phyloP scores from a whole-genome alignment of 1,140 invertebrate species.

The Calliopsis andreniformis region DNA sequence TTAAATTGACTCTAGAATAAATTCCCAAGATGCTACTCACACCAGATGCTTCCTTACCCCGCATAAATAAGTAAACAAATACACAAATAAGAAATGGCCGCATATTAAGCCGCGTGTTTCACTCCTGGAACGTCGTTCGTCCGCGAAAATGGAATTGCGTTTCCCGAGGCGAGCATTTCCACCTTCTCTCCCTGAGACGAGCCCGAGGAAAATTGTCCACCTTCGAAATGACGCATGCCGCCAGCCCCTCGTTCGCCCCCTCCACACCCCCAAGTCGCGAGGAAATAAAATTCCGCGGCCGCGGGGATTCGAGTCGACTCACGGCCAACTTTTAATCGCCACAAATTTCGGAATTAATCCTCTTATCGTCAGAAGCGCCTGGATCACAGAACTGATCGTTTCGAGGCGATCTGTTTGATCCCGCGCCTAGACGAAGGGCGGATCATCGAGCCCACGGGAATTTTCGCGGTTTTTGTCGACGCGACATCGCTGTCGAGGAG shows the following conservation, averaged over 20 bases:
- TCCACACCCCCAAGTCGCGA: neutral
- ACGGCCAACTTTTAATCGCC: neutral
- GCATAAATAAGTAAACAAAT: too few species aligned
- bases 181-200: neutral
- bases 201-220: constrained; percentile 31
- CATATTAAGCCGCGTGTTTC: constrained; percentile 28
- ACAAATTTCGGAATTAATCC: neutral
- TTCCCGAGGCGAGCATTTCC: constrained; percentile 2
- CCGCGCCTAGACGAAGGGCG: neutral
- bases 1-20: too few species aligned
- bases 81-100: too few species aligned
- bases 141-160: constrained; percentile 37
- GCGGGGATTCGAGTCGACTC: constrained; percentile 1
- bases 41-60: neutral
- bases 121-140: constrained; percentile 22
- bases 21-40: too few species aligned
- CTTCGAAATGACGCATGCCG: neutral
- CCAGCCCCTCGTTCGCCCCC: too few species aligned
- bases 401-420: neutral
- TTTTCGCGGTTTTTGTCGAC: neutral
- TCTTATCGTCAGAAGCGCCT: neutral
- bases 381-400: neutral
- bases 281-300: neutral
- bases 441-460: neutral
- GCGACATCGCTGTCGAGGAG: neutral